A percentile compares a stretch with the other conserved stretches of the same genome.
Evolutionary conservation across 1,140 invertebrate species (phyloP).

Genomic region (Solen grandis): DNA sequence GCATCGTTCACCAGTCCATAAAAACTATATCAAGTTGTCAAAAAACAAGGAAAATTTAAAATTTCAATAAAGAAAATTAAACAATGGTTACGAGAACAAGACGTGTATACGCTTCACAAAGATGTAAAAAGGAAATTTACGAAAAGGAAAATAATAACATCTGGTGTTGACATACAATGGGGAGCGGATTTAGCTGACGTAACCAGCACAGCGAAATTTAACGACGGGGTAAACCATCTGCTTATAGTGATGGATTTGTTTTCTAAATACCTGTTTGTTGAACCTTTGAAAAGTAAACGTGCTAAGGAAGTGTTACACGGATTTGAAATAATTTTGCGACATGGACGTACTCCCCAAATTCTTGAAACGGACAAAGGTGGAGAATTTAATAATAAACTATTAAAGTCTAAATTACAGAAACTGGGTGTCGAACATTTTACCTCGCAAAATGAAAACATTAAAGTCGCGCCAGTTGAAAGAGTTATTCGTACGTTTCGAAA

Average conservation of each 20-base stretch:
- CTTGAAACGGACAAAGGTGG: not conserved
- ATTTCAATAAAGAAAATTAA: constrained; percentile 3
- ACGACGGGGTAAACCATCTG: constrained; percentile 37
- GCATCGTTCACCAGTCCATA: constrained; percentile 33
- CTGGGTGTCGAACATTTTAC: not conserved
- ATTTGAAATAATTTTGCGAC: not conserved
- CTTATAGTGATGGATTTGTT: constrained; percentile 37
- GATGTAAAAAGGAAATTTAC: constrained; percentile 6
- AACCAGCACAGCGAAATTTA: constrained; percentile 4
- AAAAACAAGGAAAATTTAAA: too few relatives aligned
- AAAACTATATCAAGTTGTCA: constrained; percentile 37
- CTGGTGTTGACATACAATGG: too few relatives aligned
- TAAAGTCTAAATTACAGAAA: not conserved
- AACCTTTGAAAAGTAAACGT: constrained; percentile 7
- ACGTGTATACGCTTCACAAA: constrained; percentile 23
- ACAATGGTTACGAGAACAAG: constrained; percentile 25
- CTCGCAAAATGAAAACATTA: constrained; percentile 11
- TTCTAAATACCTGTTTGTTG: too few relatives aligned
- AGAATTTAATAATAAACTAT: too few relatives aligned
- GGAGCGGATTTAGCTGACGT: constrained; percentile 25
- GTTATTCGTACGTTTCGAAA: not conserved
- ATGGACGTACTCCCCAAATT: not conserved
- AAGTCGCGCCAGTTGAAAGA: not conserved
- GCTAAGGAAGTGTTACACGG: not conserved
- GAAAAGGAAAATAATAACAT: constrained; percentile 11